These are phyloP conservation scores for Folsomia manolachei DNA, from an alignment of 2,888 invertebrate species.

Conservation along the genomic window DNA sequence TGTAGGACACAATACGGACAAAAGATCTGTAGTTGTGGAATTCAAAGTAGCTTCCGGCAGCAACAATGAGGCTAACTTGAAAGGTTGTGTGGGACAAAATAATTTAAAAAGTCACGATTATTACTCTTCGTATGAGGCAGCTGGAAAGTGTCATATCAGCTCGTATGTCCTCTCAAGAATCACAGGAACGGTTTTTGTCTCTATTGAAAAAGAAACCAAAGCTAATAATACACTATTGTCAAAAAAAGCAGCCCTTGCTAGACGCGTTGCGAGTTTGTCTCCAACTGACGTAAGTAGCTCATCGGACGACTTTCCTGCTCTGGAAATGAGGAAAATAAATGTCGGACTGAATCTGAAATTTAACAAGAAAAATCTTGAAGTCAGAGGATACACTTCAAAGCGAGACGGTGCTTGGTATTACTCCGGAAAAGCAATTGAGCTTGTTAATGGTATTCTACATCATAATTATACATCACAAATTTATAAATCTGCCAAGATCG, in stretches of 20 bases:
- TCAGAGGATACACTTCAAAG: conserved; percentile 74
- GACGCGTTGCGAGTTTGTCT: background rate
- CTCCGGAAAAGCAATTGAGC: conserved; percentile 68
- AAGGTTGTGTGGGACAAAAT: conserved; percentile 29
- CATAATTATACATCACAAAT: background rate
- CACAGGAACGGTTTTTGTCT: conserved; percentile 77
- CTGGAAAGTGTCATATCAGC: conserved; percentile 56
- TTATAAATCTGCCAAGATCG: background rate
- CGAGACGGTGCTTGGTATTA: conserved; percentile 69
- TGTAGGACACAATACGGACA: conserved; percentile 36
- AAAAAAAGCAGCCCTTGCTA: conserved; percentile 2
- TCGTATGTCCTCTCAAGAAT: conserved; percentile 74
- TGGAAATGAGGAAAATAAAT: conserved; percentile 60
- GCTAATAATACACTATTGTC: conserved; percentile 30
- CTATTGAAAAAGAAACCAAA: conserved; percentile 54
- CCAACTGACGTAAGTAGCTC: conserved; percentile 27
- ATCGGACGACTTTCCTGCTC: conserved; percentile 42
- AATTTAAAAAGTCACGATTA: conserved; percentile 37
- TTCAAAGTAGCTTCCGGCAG: conserved; percentile 4
- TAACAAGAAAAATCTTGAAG: conserved; percentile 71
- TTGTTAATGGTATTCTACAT: conserved; percentile 64
- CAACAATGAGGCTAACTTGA: conserved; percentile 34
- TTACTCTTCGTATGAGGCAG: conserved; percentile 33
- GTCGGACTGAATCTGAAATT: conserved; percentile 89
- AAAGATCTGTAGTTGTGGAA: conserved; percentile 35